These are phyloP conservation scores for Pocillopora meandrina DNA, from an alignment of 92 coral and sea anemone species.

Conservation along the genomic window DNA sequence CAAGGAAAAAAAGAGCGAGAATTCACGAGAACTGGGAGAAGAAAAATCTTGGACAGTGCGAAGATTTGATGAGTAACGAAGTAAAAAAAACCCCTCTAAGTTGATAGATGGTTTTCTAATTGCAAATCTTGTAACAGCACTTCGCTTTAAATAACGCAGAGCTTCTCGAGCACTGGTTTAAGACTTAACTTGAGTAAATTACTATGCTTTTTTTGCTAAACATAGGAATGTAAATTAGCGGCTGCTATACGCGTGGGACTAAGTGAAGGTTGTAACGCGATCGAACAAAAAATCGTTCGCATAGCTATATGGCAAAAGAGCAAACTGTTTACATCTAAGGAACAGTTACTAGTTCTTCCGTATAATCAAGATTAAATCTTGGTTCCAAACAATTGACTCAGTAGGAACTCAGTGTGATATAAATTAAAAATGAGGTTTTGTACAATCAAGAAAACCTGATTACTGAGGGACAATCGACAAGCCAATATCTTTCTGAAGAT, in stretches of 20 bases:
- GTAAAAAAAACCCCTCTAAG: constrained; percentile 8
- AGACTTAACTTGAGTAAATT: constrained; percentile 31
- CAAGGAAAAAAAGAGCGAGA: background rate
- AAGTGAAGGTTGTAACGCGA: constrained; percentile 8
- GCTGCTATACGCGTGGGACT: constrained; percentile 12
- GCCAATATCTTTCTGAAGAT: constrained; percentile 32
- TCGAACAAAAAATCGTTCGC: constrained; percentile 36
- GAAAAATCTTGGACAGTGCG: background rate
- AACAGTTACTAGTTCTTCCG: constrained; percentile 22
- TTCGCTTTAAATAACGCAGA: background rate
- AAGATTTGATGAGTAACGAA: no score
- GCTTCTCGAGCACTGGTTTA: constrained; percentile 18
- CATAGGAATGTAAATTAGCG: constrained; percentile 40
- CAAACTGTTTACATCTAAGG: constrained; percentile 19
- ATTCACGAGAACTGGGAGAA: background rate
- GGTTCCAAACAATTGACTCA: constrained; percentile 27
- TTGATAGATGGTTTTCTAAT: constrained; percentile 39
- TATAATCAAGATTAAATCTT: constrained; percentile 27
- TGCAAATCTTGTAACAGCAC: constrained; percentile 39
- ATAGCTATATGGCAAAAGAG: constrained; percentile 20
- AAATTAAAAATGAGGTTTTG: constrained; percentile 46
- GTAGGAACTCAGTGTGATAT: constrained; percentile 36
- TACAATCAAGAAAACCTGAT: constrained; percentile 40
- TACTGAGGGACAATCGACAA: constrained; percentile 31
- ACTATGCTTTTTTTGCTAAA: constrained; percentile 21